phyloP scores from a whole-genome alignment of 2,888 invertebrate species.

The Neelides folsomi region DNA sequence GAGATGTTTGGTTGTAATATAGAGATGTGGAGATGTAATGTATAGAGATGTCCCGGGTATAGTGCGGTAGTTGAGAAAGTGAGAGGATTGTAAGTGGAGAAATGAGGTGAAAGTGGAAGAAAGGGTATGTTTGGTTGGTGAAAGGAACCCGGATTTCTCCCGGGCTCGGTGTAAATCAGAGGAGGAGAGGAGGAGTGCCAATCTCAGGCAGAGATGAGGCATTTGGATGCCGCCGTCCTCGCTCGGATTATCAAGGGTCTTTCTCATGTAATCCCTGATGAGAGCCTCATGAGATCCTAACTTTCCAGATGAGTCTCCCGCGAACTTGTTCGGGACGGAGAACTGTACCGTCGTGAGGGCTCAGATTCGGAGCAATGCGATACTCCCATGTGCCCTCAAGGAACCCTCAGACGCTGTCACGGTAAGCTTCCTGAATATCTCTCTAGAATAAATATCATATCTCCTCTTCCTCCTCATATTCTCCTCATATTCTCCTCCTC shows the following conservation, averaged over 20 bases:
- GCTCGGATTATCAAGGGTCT: too few relatives aligned
- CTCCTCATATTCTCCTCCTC: too few relatives aligned
- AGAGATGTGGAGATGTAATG: too few relatives aligned
- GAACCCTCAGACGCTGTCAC: conserved; percentile 65
- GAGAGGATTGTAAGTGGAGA: not conserved
- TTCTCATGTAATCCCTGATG: too few relatives aligned
- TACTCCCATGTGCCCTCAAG: conserved; percentile 68
- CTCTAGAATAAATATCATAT: too few relatives aligned
- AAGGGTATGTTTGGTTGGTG: not conserved
- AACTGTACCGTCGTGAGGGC: conserved; percentile 68
- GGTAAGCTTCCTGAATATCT: too few relatives aligned
- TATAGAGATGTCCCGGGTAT: too few relatives aligned
- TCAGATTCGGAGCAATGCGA: conserved; percentile 70
- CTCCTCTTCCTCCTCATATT: too few relatives aligned
- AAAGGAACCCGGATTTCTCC: too few relatives aligned
- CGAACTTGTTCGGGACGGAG: conserved; percentile 54
- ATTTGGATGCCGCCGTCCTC: too few relatives aligned
- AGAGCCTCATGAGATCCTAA: too few relatives aligned
- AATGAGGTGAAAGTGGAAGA: not conserved
- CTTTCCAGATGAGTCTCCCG: conserved; percentile 5
- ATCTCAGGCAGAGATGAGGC: not conserved
- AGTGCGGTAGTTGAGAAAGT: not conserved
- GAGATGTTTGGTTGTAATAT: too few relatives aligned
- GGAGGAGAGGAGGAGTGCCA: not conserved
- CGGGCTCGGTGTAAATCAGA: not conserved